Evolutionary conservation across 2,113 vertebrate species (phyloP).

Genomic region (Prinia subflava): DNA sequence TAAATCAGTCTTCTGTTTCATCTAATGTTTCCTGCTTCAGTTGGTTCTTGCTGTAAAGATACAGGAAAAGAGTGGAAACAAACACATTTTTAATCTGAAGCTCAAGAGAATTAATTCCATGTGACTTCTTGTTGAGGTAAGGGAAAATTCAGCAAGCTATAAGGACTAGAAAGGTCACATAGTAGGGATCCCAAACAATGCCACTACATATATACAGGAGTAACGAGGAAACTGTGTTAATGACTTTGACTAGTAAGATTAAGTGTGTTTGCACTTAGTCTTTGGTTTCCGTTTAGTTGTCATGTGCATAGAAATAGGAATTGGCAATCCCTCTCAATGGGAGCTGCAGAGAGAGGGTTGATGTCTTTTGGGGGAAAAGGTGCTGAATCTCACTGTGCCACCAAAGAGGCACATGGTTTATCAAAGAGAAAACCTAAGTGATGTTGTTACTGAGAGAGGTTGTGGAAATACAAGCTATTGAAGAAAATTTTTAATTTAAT

Average conservation of each 20-base stretch:
- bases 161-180: neutral
- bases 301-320: neutral
- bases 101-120: neutral
- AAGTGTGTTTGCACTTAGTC: neutral
- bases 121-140: neutral
- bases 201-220: neutral
- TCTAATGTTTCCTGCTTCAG: neutral
- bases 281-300: neutral
- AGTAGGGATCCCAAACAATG: neutral
- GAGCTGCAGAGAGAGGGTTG: rapidly evolving
- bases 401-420: neutral
- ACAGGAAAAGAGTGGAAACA: neutral
- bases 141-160: neutral
- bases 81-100: neutral
- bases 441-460: neutral
- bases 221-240: neutral
- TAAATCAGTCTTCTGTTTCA: neutral
- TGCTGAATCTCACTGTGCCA: neutral
- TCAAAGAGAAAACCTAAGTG: neutral
- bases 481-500: neutral
- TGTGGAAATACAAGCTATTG: neutral
- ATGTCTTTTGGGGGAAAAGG: rapidly evolving
- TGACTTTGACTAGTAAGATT: neutral
- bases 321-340: neutral
- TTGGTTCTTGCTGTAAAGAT: neutral